Conservation (phyloP, 2,113 vertebrate species). For the Glaucidium brasilianum region DNA sequence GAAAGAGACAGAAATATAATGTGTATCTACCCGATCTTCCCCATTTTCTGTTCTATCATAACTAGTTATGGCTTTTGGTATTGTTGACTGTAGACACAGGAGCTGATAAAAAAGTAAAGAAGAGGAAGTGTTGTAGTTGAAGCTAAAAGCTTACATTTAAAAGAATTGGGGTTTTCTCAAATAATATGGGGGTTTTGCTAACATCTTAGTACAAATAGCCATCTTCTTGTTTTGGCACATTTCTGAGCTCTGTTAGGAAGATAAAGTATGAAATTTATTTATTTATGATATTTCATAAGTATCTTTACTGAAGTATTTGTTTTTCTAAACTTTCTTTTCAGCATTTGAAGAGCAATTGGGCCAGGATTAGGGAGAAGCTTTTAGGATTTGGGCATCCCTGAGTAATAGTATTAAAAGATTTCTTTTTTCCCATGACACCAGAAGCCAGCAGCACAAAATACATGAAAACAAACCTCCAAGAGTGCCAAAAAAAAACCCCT, state of each 20-base stretch:
- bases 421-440: neutral
- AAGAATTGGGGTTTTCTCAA: neutral
- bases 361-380: accelerated
- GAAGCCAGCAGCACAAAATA: neutral
- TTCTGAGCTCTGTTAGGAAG: neutral
- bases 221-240: neutral
- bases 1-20: neutral
- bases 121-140: neutral
- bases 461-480: neutral
- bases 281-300: neutral
- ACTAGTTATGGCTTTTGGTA: neutral
- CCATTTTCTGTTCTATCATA: neutral
- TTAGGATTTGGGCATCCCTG: neutral
- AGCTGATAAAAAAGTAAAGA: neutral
- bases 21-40: neutral
- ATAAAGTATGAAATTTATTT: neutral
- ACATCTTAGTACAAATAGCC: neutral
- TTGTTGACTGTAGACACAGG: neutral
- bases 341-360: neutral
- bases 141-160: neutral
- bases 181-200: neutral
- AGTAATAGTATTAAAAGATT: neutral
- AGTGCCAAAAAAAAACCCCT: neutral
- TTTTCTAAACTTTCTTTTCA: neutral
- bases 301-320: neutral